Conservation (phyloP, 2,797 vertebrate genomes). For the Arnoldichthys spilopterus region DNA sequence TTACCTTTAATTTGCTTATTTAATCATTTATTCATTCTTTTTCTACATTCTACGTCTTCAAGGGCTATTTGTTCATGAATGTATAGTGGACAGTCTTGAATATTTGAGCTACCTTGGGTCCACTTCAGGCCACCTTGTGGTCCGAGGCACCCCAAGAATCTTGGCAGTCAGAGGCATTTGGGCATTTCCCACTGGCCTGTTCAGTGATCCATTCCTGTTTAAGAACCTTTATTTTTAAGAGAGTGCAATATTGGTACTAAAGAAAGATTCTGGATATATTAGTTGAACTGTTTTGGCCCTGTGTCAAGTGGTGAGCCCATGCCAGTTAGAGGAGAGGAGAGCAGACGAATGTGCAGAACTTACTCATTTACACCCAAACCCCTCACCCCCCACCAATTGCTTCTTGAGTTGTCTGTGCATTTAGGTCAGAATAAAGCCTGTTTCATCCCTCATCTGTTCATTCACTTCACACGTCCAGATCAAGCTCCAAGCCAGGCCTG, state of each 20-base stretch:
- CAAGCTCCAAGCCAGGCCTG: constrained; percentile 33
- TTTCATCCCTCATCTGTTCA: constrained; percentile 67
- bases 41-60: too few relatives aligned
- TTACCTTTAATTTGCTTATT: too few relatives aligned
- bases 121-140: too few relatives aligned
- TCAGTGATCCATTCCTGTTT: too few relatives aligned
- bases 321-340: constrained; percentile 75
- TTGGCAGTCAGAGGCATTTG: too few relatives aligned
- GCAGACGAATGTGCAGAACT: constrained; percentile 57
- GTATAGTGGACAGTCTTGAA: too few relatives aligned
- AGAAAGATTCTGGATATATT: constrained; percentile 71
- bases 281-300: constrained; percentile 76
- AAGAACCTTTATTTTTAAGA: not conserved
- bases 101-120: too few relatives aligned
- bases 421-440: constrained; percentile 70
- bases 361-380: constrained; percentile 71
- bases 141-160: too few relatives aligned
- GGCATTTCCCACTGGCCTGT: too few relatives aligned
- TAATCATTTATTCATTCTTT: too few relatives aligned
- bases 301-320: constrained; percentile 70
- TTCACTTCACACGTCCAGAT: constrained; percentile 60
- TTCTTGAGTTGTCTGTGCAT: constrained; percentile 66
- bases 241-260: constrained; percentile 42
- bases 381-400: constrained; percentile 56
- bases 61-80: too few relatives aligned